phyloP scores from a whole-genome alignment of 1,140 invertebrate genomes.

The Holcopasites calliopsidis region DNA sequence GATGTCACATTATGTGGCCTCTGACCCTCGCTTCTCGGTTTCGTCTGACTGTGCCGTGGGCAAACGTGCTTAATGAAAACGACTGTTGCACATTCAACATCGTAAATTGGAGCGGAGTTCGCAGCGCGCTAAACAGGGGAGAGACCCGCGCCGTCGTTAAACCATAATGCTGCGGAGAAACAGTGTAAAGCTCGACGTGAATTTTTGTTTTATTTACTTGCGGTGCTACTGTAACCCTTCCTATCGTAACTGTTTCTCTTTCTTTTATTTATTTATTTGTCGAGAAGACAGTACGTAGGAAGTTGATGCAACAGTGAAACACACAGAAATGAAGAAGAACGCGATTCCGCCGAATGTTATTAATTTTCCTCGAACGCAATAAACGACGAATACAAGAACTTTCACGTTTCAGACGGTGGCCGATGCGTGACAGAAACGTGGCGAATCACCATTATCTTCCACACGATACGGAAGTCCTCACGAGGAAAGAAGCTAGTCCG shows the following conservation, averaged over 20 bases:
- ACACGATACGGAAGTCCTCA: neutral
- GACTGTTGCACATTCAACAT: conserved; percentile 61
- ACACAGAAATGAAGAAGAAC: no score
- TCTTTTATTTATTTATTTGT: no score
- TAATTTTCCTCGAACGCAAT: neutral
- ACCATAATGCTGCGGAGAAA: conserved; percentile 41
- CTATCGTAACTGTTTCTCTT: no score
- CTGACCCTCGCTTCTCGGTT: conserved; percentile 62
- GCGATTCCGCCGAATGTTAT: no score
- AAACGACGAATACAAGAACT: neutral
- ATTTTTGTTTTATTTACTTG: conserved; percentile 32
- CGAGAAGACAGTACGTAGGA: no score
- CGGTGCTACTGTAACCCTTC: no score
- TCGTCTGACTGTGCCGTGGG: conserved; percentile 50
- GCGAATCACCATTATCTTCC: neutral
- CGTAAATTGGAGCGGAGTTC: conserved; percentile 59
- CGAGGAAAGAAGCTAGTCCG: neutral
- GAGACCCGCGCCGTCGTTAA: conserved; percentile 40
- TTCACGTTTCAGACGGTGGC: conserved; percentile 3
- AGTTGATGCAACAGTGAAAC: no score
- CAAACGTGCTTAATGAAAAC: conserved; percentile 73
- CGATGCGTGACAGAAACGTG: neutral
- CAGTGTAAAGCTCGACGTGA: conserved; percentile 30
- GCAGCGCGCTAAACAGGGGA: conserved; percentile 21
- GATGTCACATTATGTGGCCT: conserved; percentile 74